Evolutionary conservation across 1,140 invertebrate species (phyloP), one percentile per base, ranked within the genome.

Genomic region (Acyrthosiphon pisum): DNA sequence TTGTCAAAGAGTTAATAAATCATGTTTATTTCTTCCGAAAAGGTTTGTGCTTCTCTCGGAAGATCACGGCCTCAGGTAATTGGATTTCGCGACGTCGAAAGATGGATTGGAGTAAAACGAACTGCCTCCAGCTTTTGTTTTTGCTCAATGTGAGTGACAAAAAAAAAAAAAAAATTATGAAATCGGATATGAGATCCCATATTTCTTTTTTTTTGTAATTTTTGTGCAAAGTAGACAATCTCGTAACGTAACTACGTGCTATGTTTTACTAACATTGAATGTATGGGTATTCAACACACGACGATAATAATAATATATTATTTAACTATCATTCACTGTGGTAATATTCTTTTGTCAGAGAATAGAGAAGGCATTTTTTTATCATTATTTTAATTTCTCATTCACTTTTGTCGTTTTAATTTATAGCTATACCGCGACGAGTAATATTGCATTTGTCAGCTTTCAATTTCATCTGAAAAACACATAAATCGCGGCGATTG

Each of bases 1-100:
- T n/a, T 35, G 30, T 50, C 6, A 86, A 93, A 86, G 50, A 86
- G 91, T 93, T 86, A 93, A 93, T 93, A 93, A 93, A 93, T 93
- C 91, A 93, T 86, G 46, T 53, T 86, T 83, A 56, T 93, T 86
- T 56, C 44, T 86, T 14, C 81, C 50, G n/a, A 93, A 92, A 93
- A 93, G 91, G 91, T 93, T 53, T 53, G 89, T 35, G 46, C 41
- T 41, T 92, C 91, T 83, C n/a, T 41, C 50, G 9, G 41, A 44
- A 56, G 46, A 84, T 83, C 91, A 46, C 44, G 68, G 91, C 91
- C 68, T 93, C 91, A 86, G 91, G 91, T 93, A 93, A 93, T 93
- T 93, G 91, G 91, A 86, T 93, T 93, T 93, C 41, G 37, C 91
- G 91, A 84, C 91, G 81, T 93, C 91, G 48, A 93, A 93, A 93